Percentiles rank a stretch among this genome's conserved stretches.
phyloP scores from a whole-genome alignment of 2,797 vertebrate species.

The Xiphorhynchus erythropygius region DNA sequence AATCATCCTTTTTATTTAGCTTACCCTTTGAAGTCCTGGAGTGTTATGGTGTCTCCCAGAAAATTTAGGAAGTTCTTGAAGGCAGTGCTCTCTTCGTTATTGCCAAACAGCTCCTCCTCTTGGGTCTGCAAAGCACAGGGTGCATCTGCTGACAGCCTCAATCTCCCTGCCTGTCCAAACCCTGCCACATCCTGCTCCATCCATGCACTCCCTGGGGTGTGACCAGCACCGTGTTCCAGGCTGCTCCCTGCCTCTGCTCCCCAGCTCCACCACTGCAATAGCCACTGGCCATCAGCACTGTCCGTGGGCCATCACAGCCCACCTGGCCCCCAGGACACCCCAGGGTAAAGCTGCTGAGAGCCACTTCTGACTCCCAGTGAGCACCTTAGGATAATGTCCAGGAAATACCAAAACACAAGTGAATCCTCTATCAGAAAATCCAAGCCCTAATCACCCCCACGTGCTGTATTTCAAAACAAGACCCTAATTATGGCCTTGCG shows the following conservation, averaged over 20 bases:
- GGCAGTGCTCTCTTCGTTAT: conserved; percentile 91
- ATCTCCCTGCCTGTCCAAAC: neutral
- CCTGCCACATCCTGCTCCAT: neutral
- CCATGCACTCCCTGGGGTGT: accelerated
- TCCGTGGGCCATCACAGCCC: accelerated
- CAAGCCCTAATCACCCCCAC: neutral
- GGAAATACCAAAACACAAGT: neutral
- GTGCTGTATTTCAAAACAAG: conserved; percentile 27
- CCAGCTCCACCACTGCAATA: neutral
- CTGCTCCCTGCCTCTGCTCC: neutral
- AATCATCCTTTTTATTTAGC: neutral
- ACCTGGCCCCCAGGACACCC: neutral
- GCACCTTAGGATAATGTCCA: neutral
- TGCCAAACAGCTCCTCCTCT: conserved; percentile 94
- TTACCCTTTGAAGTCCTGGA: conserved; percentile 96
- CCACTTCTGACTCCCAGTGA: neutral
- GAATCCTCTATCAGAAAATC: conserved; percentile 7
- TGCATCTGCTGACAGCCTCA: neutral
- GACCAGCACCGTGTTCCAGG: neutral
- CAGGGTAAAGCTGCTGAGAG: neutral
- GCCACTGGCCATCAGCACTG: neutral
- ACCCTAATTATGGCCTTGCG: neutral
- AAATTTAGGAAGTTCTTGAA: conserved; percentile 90
- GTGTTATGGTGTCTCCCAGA: conserved; percentile 89
- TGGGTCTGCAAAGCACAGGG: conserved; percentile 81